These are phyloP conservation scores for Perithous albicinctus DNA, from an alignment of 2,888 invertebrate genomes.

Conservation along the genomic window DNA sequence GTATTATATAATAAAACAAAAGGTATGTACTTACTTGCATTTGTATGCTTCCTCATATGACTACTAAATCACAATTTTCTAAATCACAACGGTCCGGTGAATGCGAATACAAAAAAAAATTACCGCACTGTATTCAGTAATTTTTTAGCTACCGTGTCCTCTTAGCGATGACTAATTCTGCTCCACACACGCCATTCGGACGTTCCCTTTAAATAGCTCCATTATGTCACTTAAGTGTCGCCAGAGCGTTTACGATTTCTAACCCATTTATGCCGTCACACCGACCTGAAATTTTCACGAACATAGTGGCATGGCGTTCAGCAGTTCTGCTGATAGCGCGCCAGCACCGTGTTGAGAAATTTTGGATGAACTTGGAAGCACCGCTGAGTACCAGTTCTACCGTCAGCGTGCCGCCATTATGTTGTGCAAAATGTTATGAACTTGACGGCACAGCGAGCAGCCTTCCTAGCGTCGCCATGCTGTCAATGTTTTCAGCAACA, in stretches of 20 bases:
- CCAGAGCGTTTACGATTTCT: neutral
- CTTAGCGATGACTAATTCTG: neutral
- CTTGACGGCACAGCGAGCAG: slow-evolving; percentile 11
- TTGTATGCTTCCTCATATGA: neutral
- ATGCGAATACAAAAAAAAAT: neutral
- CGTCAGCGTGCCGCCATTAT: neutral
- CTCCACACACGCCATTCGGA: neutral
- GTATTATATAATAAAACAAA: too few species aligned
- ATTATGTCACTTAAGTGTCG: neutral
- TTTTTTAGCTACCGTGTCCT: neutral
- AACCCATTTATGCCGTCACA: neutral
- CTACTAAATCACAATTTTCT: too few species aligned
- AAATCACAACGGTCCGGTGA: too few species aligned
- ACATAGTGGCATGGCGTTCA: neutral
- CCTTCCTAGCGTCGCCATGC: too few species aligned
- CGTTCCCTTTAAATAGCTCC: neutral
- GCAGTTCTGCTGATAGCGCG: neutral
- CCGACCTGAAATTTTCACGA: too few species aligned
- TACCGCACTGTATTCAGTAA: neutral
- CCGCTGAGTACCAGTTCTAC: slow-evolving; percentile 9
- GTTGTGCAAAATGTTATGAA: too few species aligned
- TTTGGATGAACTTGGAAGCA: neutral
- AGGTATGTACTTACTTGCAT: slow-evolving; percentile 14
- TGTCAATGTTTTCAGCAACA: too few species aligned
- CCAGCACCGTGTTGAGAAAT: neutral